These are phyloP conservation scores for Caenorhabditis sp. DNA, from an alignment of 2,888 invertebrate species.

Conservation along the genomic window DNA sequence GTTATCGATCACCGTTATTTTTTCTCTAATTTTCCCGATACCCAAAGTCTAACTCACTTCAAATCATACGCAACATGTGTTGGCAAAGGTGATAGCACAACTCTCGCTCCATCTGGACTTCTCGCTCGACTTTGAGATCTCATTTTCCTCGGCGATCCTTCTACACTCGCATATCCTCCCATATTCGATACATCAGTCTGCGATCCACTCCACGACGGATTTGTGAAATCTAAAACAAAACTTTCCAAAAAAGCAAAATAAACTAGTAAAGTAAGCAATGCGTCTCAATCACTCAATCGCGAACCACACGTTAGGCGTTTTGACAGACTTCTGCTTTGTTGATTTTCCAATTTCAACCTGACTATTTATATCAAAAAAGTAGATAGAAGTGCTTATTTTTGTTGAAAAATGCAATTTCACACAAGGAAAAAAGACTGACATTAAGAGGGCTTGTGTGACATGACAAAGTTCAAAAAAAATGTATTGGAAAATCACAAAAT, in stretches of 20 bases:
- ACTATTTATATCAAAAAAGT: not conserved
- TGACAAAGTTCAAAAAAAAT: constrained; percentile 1
- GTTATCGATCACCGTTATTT: no score
- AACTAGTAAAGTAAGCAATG: not conserved
- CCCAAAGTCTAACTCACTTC: constrained; percentile 70
- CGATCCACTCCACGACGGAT: constrained; percentile 43
- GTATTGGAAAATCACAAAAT: not conserved
- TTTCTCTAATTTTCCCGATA: no score
- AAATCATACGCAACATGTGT: constrained; percentile 74
- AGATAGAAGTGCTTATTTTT: not conserved
- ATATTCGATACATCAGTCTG: constrained; percentile 31
- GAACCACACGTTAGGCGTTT: constrained; percentile 10
- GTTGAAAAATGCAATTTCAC: not conserved
- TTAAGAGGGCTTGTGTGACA: no score
- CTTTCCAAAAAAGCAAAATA: not conserved
- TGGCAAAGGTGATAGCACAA: constrained; percentile 71
- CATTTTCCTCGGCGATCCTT: constrained; percentile 45
- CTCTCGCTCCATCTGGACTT: constrained; percentile 50
- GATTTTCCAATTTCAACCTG: not conserved
- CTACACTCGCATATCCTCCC: constrained; percentile 49
- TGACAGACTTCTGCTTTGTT: not conserved
- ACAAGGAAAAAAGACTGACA: not conserved
- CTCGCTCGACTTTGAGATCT: constrained; percentile 45
- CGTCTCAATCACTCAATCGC: not conserved
- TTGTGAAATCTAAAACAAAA: constrained; percentile 49